Evolutionary conservation across 2,888 invertebrate genomes (phyloP), one percentile per base, ranked within the genome.

Genomic region (Aphidius colemani): DNA sequence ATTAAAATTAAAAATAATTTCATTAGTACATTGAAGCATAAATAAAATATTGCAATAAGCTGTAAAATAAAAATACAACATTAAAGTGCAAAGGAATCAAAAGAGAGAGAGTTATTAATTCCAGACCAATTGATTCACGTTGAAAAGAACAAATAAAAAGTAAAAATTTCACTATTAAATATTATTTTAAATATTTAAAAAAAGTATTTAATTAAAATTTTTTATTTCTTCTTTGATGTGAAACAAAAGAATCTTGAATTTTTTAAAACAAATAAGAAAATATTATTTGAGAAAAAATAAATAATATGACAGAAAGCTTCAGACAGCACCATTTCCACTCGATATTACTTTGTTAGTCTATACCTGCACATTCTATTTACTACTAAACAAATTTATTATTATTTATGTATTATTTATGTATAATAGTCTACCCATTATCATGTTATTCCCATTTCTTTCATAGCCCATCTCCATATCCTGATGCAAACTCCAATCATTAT

Each of bases 291-390:
- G n/a, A 46, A 53, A 43, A 11, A 53, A 59, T 50, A 44, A 64
- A 55, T 13, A 67, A 60, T 63, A 57, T 65, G 63, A 59, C 60
- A 62, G 55, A 58, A 30, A 69, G 65, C 65, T 67, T 51, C 53
- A 59, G 61, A 65, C 61, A 65, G 65, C 65, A 65, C 65, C 65
- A 65, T 65, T 65, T 65, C 65, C 61, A 61, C 65, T 65, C 65
- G 65, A 61, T 65, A 65, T 65, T 65, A 46, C 30, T 61, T 58
- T 65, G 65, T 65, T 65, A 65, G 65, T 65, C 61, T 65, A 65
- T 65, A 13, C 65, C 61, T 53, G 56, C 61, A 50, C 30, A 30
- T 30, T 30, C 5, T 30, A 30, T 30, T 58, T 61, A 61, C 65
- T 65, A 65, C 57, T 51, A 61, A 61, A 53, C 51, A 61, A 61